Percentiles rank a stretch among this genome's conserved stretches.
Evolutionary conservation across 2,888 invertebrate genomes (phyloP).

Genomic region (Parnassius apollo): DNA sequence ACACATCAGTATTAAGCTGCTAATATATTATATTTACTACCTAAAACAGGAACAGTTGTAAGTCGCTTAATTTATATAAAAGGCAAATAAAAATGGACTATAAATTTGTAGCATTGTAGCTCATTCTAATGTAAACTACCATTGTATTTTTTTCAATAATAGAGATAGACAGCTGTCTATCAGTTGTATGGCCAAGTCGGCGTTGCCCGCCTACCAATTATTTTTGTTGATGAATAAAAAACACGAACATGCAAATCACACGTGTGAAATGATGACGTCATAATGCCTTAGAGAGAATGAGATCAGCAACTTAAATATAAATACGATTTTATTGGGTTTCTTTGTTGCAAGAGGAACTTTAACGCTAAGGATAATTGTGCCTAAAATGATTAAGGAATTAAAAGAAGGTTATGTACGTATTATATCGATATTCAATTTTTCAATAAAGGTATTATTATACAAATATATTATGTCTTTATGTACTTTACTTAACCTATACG

Average conservation of each 20-base stretch:
- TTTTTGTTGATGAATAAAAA: conserved; percentile 11
- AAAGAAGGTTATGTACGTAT: no score
- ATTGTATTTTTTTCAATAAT: conserved; percentile 16
- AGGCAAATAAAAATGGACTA: background rate
- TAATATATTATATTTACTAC: no score
- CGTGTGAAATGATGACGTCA: background rate
- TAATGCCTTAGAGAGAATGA: background rate
- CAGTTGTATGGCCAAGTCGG: conserved; percentile 4
- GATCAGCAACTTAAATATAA: background rate
- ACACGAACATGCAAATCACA: background rate
- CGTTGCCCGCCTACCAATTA: conserved; percentile 15
- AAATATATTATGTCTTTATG: no score
- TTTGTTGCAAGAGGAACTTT: no score
- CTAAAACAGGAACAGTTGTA: no score
- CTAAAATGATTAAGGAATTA: background rate
- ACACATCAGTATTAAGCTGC: no score
- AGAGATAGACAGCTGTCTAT: conserved; percentile 22
- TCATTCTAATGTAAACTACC: background rate
- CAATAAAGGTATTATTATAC: no score
- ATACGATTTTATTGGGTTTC: background rate
- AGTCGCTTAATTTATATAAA: no score
- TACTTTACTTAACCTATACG: no score
- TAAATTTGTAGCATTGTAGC: conserved; percentile 1
- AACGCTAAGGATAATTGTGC: background rate
- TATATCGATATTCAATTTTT: no score